Base-by-base conservation (phyloP, 2,888 invertebrate species). In the Drosophila nigricruria region DNA sequence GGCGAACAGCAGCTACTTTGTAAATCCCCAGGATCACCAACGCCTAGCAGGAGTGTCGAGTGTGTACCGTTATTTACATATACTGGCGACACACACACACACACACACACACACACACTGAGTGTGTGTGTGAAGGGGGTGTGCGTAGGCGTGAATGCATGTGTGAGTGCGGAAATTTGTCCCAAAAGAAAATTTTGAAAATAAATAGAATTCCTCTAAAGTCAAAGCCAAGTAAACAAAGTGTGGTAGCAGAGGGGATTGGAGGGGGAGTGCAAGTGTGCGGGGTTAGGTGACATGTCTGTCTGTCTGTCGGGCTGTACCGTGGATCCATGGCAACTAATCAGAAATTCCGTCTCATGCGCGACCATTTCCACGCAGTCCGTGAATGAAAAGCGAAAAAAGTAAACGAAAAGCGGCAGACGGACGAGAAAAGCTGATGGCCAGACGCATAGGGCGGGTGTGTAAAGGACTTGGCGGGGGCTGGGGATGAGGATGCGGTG, bases 171-270 rank as follows among this genome's bases (percentile, higher is more conserved):
- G 62, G 49, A 75, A 73, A 80, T 79, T 81, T 82, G 78, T 80
- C 62, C 81, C 87, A 77, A 86, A 88, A 77, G 79, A 77, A 81
- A 85, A 73, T 81, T 84, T 88, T 73, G 68, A 77, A 76, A 88
- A 86, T 88, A 86, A 86, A 86, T 86, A 86, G 87, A 86, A 86
- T 86, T 88, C 87, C 89, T 87, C 67, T 76, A 73, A 86, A 86
- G 89, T 86, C 89, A 88, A 83, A 86, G 89, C 75, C 75, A 79
- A 79, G 89, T 75, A 79, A 79, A 79, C 81, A 86, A 86, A 84
- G 77, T 67, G 65, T 30, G 54, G 45, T 56, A 40, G 64, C 34
- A 16, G 49, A 30, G 42, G 42, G 45, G 54, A 14, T 6, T 10
- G 18, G 32, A 9, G 25, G 42, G 10, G 9, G 34, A 2, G 27